Percentiles rank a stretch among this genome's conserved stretches.
Evolutionary conservation across 37 sponge, comb jelly and placozoan genomes (phyloP).

Genomic region (Halichondria panicea): DNA sequence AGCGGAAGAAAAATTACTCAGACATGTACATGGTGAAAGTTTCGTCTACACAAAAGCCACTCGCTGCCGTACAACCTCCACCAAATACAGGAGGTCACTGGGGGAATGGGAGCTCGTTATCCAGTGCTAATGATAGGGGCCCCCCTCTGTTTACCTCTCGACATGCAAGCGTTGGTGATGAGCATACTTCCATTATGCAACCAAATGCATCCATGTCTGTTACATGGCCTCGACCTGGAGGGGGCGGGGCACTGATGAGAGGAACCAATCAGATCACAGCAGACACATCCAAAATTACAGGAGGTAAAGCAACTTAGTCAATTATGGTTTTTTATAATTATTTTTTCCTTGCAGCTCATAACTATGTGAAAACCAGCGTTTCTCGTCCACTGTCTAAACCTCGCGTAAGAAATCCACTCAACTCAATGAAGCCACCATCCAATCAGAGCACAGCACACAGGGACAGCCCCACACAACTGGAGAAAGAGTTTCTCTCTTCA

Average conservation of each 20-base stretch:
- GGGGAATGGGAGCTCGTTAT: neutral
- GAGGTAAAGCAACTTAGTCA: too few species aligned
- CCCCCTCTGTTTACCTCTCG: neutral
- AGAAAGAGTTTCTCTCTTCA: conserved; percentile 44
- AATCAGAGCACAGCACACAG: neutral
- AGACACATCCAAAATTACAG: too few species aligned
- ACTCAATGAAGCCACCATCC: conserved; percentile 10
- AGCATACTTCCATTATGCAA: neutral
- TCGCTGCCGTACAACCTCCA: too few species aligned
- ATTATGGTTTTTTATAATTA: too few species aligned
- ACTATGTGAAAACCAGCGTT: conserved; percentile 12
- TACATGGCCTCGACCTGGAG: conserved; percentile 15
- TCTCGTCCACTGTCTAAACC: conserved; percentile 69
- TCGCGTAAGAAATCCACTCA: conserved; percentile 66
- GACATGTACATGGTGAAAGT: too few species aligned
- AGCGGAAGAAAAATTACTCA: too few species aligned
- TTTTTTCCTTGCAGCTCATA: conserved; percentile 7
- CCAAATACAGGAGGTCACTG: neutral
- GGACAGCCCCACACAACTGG: conserved; percentile 50
- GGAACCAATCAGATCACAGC: conserved; percentile 16
- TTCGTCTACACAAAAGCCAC: too few species aligned
- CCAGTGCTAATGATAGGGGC: neutral
- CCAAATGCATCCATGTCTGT: conserved; percentile 1
- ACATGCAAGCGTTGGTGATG: neutral
- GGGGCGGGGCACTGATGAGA: neutral